Evolutionary conservation across 2,888 invertebrate species (phyloP).

Genomic region (Crocallis elinguaria): DNA sequence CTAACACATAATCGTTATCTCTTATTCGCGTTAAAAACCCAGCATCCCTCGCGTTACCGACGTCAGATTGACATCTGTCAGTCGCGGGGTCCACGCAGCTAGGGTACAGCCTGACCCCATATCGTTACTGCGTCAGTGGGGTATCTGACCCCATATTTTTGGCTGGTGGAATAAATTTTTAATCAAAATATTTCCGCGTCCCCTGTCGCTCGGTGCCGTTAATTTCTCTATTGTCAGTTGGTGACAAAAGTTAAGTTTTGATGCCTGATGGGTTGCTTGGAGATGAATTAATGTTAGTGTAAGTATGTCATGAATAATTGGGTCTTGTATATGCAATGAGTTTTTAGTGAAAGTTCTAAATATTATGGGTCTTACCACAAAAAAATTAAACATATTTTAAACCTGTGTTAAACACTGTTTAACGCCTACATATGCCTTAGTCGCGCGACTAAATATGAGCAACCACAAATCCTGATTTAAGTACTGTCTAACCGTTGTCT

Average conservation of each 20-base stretch:
- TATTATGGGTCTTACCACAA: too few relatives aligned
- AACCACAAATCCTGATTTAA: too few relatives aligned
- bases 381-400: too few relatives aligned
- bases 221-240: constrained; percentile 72
- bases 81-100: constrained; percentile 42
- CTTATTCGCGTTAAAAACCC: constrained; percentile 33
- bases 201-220: constrained; percentile 54
- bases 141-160: constrained; percentile 62
- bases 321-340: neutral
- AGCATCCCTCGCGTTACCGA: constrained; percentile 51
- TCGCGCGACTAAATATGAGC: too few relatives aligned
- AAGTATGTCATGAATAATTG: neutral
- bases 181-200: constrained; percentile 80
- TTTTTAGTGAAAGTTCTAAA: neutral
- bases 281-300: constrained; percentile 28
- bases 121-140: constrained; percentile 38
- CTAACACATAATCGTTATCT: constrained; percentile 36
- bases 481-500: too few relatives aligned
- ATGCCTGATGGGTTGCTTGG: constrained; percentile 58
- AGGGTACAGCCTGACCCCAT: constrained; percentile 22
- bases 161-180: constrained; percentile 77
- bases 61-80: constrained; percentile 81
- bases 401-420: too few relatives aligned
- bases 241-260: constrained; percentile 68
- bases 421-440: too few relatives aligned